Base-by-base conservation (phyloP, 2,113 vertebrate species). In the Sebastes schlegelii region DNA sequence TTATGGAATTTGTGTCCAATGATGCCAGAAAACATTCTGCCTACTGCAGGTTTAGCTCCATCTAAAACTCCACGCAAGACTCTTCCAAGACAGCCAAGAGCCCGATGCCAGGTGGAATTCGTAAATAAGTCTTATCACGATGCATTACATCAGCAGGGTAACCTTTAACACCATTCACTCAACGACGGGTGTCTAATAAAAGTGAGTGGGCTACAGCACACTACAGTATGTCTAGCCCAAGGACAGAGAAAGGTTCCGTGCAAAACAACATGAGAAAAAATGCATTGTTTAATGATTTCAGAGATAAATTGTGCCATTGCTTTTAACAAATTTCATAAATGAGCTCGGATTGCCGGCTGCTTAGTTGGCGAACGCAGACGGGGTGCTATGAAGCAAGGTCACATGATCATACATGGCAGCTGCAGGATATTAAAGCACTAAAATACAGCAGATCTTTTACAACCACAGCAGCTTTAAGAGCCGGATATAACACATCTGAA, bases 371-470 rank as follows among this genome's bases (percentile, higher is more conserved):
- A 5, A 62, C 21, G 17, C 49, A 17, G 13, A 62, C 11, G 4
- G 21, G 17, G 17, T 6, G 10, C 12, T 9, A 7, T 60, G 23
- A 34, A 21, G 12, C 6, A 40, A 77, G 26, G 61, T 60, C 54
- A 73, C n/a, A 49, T 17, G 7, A 68, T 42, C 8, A 4, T 13
- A 10, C 19, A 63, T 68, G 8, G 34, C 14, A 52, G 43, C 58
- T 54, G 65, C 58, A 10, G 60, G 65, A 68, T 81, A 79, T 67
- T 66, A 51, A 70, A 80, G 63, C 62, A 60, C n/a, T 77, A 80
- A 69, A 73, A 46, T 60, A 65, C 34, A 74, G 43, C 64, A 48
- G 34, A 40, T 21, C 23, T 42, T 55, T 14, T 10, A 60, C 45
- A 65, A 21, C n/a, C 12, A 45, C n/a, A 52, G 21, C 34, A 43